Evolutionary conservation across 2,888 invertebrate genomes (phyloP).

Genomic region (Limnephilus lunatus): DNA sequence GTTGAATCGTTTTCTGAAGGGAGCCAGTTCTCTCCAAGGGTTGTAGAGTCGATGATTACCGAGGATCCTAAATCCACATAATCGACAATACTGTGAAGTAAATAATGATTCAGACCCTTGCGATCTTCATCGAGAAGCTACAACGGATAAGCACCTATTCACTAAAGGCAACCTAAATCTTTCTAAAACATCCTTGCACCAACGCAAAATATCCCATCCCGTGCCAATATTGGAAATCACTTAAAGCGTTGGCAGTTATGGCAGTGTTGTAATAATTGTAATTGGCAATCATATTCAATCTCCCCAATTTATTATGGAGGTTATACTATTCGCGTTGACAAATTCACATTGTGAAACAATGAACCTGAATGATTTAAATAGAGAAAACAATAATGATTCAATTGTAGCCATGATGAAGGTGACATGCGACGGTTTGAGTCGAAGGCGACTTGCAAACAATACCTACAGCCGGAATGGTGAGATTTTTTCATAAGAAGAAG

Average conservation of each 20-base stretch:
- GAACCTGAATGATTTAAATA: conserved; percentile 26
- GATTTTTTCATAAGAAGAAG: not conserved
- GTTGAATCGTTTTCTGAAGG: too few species aligned
- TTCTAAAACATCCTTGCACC: conserved; percentile 7
- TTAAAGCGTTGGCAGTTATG: not conserved
- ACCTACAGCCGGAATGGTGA: not conserved
- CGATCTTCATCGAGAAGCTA: not conserved
- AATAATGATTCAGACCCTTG: not conserved
- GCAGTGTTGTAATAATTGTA: not conserved
- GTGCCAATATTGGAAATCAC: conserved; percentile 24
- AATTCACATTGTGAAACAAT: conserved; percentile 8
- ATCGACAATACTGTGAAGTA: not conserved
- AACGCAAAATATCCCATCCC: conserved; percentile 28
- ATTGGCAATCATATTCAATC: conserved; percentile 24
- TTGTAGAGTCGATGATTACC: not conserved
- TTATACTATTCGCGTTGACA: conserved; percentile 2
- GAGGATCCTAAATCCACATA: not conserved
- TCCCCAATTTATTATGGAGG: not conserved
- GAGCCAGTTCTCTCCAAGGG: too few species aligned
- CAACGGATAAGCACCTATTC: not conserved
- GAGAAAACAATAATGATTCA: conserved; percentile 3
- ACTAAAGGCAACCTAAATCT: not conserved
- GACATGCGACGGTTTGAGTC: not conserved
- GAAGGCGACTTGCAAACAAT: not conserved
- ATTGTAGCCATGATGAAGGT: not conserved